Evolutionary conservation across 2,888 invertebrate genomes (phyloP), one percentile per base, ranked within the genome.

Genomic region (Caradrina clavipalpis): DNA sequence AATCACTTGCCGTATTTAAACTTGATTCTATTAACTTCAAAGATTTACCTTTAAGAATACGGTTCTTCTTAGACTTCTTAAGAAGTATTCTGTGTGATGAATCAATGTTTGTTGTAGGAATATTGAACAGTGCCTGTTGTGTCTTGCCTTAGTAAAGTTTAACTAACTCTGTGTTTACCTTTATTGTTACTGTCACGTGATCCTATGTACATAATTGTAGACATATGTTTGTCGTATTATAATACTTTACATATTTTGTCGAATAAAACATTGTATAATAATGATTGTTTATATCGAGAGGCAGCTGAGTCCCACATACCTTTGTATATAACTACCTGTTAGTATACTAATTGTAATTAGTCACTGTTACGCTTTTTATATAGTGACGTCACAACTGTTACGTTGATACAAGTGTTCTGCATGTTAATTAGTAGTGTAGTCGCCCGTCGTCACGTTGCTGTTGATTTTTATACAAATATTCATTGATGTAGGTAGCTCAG

Each of bases 131-230:
- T 89, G 91, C 90, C 90, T 91, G 84, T 81, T 79, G 72, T 88
- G 79, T 91, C 93, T 93, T 93, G 93, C 93, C 93, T 92, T 89
- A 87, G 78, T 81, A 86, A 85, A 76, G 51, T 82, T 58, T 66
- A 75, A 76, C 71, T 78, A 70, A 76, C 66, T 76, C 75, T 83
- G 81, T 86, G 86, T 74, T 73, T 62, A 73, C 69, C 65, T 59
- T 81, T 56, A 76, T 82, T 69, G 68, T 80, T 80, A 74, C 61
- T 54, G 42, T 73, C 70, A 53, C 64, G 70, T 82, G 68, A 74
- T 76, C 64, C 68, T 72, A 69, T 85, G 85, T 84, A 84, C 54
- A 85, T 85, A 85, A 71, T 72, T 76, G 68, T 78, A 78, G 63
- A 63, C 26, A 65, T 56, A 59, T 73, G 35, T 69, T 68, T 58